Base-by-base conservation (phyloP, 92 coral and sea anemone genomes). In the Desmophyllum pertusum region DNA sequence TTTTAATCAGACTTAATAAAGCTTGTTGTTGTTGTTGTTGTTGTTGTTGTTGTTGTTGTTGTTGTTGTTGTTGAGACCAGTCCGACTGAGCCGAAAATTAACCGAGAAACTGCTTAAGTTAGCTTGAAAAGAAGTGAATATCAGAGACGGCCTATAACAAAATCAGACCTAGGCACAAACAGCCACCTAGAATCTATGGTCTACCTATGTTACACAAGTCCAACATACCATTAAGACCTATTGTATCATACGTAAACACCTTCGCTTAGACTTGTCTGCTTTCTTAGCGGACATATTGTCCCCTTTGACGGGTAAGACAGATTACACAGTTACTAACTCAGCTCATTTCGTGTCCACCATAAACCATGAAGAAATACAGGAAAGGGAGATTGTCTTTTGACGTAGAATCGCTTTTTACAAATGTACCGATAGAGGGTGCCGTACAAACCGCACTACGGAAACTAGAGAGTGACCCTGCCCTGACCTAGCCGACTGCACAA, bases 131-230 rank as follows among this genome's bases (percentile, higher is more conserved):
- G 75, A 39, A 70, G 52, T 41, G 75, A 31, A 39, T 14, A 70
- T 70, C 75, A 39, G 75, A 70, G 31, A 5, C 75, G 2, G 10
- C 17, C 1, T 40, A 70, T 29, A 42, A 70, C 51, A 70, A 70
- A 0, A 70, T 70, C 75, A 70, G 31, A 70, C 51, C 75, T 38
- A 5, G 31, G 14, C 75, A 70, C 30, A 70, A 70, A 39, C 75
- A 39, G 15, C 50, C 52, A 3, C 51, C 51, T 17, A 17, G 77
- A 11, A 72, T 72, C 36, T 72, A 27, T 9, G 57, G 37, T 23
- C 0, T 42, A 42, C 55, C 77, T 6, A 72, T n/a, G 55, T 42
- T 42, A 13, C 23, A 42, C 55, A 72, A n/a, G 18, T 36, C 36
- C 3, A 9, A 42, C 19, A 31, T 43, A 42, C 57, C 77, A 3